These are phyloP conservation scores for Philereme vetulata DNA, from an alignment of 2,888 invertebrate species.

Conservation along the genomic window DNA sequence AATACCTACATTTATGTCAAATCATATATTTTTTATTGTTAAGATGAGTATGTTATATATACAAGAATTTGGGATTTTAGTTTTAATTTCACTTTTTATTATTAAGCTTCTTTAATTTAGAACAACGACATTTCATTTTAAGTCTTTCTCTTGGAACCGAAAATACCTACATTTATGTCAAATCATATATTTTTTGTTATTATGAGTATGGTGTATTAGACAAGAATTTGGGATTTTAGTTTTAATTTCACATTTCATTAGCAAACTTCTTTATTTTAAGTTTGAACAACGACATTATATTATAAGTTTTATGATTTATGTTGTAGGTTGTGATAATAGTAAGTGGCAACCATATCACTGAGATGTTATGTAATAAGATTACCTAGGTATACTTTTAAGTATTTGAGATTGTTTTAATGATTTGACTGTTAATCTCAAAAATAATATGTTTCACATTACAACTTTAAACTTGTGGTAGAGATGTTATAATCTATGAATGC, in stretches of 20 bases:
- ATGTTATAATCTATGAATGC: no score
- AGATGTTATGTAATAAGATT: constrained; percentile 1
- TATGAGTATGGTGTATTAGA: no score
- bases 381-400: not conserved
- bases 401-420: no score
- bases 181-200: no score
- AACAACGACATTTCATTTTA: no score
- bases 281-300: constrained; percentile 19
- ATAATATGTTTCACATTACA: no score
- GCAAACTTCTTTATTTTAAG: not conserved
- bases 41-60: not conserved
- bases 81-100: not conserved
- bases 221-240: no score
- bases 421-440: no score
- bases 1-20: constrained; percentile 13
- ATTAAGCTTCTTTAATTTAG: not conserved
- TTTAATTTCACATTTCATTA: no score
- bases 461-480: no score
- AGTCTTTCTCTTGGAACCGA: no score
- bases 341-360: constrained; percentile 5
- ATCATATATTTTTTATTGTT: constrained; percentile 17
- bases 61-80: not conserved
- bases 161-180: no score
- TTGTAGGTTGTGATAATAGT: constrained; percentile 20
- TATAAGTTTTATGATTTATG: constrained; percentile 15